Conservation (phyloP, 37 sponge, comb jelly and placozoan genomes). For the Oscarella lobularis region DNA sequence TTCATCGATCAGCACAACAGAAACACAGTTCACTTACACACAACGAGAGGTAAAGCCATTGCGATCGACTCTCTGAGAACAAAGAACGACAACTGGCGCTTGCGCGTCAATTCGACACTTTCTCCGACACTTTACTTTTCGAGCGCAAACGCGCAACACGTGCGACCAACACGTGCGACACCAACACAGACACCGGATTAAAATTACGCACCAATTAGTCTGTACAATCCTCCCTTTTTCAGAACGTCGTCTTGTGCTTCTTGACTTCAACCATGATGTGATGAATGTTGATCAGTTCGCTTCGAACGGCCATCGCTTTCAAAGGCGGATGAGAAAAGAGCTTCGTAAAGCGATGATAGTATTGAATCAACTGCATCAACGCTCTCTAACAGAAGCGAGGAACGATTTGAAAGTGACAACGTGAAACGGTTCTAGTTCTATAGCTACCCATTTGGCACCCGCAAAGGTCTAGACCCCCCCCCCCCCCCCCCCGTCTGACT, state of each 20-base stretch:
- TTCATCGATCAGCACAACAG: no score
- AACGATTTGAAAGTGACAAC: background rate
- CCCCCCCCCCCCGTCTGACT: no score
- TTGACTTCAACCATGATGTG: slow-evolving; percentile 98
- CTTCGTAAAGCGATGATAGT: slow-evolving; percentile 92
- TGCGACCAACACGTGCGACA: no score
- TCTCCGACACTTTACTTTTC: no score
- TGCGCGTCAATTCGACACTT: no score
- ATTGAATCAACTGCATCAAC: slow-evolving; percentile 90
- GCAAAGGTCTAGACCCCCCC: background rate
- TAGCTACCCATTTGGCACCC: background rate
- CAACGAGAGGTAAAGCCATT: no score
- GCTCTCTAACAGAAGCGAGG: slow-evolving; percentile 29
- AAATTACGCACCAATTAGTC: no score
- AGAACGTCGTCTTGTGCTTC: slow-evolving; percentile 64
- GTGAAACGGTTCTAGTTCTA: background rate
- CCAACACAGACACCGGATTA: no score
- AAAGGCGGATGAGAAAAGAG: slow-evolving; percentile 78
- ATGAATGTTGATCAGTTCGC: slow-evolving; percentile 87
- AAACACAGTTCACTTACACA: no score
- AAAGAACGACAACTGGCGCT: no score
- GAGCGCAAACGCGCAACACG: no score
- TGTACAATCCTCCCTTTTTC: background rate
- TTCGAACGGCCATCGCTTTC: slow-evolving; percentile 49
- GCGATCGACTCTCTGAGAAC: no score